Conservation (phyloP, 2,888 invertebrate species). For the Lochmaea capreae region DNA sequence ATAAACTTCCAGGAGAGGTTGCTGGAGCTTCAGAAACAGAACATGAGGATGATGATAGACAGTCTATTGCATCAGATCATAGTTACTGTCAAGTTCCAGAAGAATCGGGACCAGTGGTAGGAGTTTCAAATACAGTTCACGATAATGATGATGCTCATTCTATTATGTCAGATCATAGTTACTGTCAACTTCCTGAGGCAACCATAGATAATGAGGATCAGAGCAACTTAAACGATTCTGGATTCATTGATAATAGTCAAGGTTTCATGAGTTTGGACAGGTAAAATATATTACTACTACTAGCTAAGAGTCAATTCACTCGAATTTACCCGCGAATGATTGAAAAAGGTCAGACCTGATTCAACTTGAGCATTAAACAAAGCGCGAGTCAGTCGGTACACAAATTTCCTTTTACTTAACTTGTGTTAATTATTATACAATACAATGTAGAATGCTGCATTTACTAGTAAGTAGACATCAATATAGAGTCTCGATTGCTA, state of each 20-base stretch:
- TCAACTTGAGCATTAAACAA: too few species aligned
- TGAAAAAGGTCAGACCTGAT: too few species aligned
- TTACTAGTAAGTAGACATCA: too few species aligned
- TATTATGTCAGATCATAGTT: conserved; percentile 38
- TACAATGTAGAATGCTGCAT: too few species aligned
- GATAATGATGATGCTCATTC: conserved; percentile 27
- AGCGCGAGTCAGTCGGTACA: too few species aligned
- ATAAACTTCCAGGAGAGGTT: neutral
- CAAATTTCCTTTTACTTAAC: too few species aligned
- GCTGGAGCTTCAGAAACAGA: neutral
- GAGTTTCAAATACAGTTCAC: neutral
- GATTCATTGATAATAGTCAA: conserved; percentile 30
- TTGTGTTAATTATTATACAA: too few species aligned
- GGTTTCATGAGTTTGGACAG: neutral
- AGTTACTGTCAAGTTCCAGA: neutral
- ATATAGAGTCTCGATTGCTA: too few species aligned
- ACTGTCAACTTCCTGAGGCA: conserved; percentile 24
- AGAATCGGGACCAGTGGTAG: too few species aligned
- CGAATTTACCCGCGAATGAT: too few species aligned
- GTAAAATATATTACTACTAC: neutral
- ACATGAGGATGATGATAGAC: neutral
- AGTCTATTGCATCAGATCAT: neutral
- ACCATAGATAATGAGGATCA: neutral
- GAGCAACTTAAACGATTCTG: conserved; percentile 33
- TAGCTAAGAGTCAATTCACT: too few species aligned